Percentiles rank a stretch among this genome's conserved stretches.
phyloP scores from a whole-genome alignment of 2,888 invertebrate species.

The Caenorhabditis zanzibari region DNA sequence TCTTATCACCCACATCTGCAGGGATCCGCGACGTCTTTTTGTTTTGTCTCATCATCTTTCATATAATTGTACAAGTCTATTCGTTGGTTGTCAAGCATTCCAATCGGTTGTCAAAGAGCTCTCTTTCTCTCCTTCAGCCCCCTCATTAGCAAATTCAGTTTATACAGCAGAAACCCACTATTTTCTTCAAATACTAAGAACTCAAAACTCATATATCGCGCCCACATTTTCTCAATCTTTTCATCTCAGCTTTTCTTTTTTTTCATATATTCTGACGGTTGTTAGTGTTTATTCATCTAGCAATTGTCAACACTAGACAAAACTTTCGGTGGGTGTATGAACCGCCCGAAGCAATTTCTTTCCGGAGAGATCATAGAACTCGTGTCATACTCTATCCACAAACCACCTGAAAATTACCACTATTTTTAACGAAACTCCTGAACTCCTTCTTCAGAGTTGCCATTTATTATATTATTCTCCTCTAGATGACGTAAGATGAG shows the following conservation, averaged over 20 bases:
- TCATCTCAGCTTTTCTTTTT: background rate
- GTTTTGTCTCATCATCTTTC: background rate
- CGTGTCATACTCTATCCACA: background rate
- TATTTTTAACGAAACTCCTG: background rate
- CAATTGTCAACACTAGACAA: constrained; percentile 6
- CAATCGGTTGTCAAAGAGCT: constrained; percentile 14
- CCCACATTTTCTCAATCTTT: background rate
- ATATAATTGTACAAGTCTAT: background rate
- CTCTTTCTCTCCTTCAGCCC: background rate
- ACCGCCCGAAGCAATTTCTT: constrained; percentile 14
- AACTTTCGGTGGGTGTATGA: constrained; percentile 3
- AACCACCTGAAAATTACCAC: background rate
- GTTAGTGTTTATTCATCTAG: constrained; percentile 22
- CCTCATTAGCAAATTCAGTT: constrained; percentile 12
- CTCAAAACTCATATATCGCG: constrained; percentile 22
- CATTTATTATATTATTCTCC: no score
- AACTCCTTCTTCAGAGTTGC: background rate
- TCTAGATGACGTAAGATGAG: no score
- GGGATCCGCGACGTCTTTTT: constrained; percentile 7
- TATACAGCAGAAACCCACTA: background rate
- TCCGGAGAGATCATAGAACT: background rate
- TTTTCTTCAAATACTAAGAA: background rate
- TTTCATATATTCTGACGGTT: background rate
- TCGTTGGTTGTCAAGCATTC: background rate
- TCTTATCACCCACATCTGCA: background rate